Evolutionary conservation across 2,888 invertebrate genomes (phyloP), one percentile per base, ranked within the genome.

Genomic region (Nyleta sp.): DNA sequence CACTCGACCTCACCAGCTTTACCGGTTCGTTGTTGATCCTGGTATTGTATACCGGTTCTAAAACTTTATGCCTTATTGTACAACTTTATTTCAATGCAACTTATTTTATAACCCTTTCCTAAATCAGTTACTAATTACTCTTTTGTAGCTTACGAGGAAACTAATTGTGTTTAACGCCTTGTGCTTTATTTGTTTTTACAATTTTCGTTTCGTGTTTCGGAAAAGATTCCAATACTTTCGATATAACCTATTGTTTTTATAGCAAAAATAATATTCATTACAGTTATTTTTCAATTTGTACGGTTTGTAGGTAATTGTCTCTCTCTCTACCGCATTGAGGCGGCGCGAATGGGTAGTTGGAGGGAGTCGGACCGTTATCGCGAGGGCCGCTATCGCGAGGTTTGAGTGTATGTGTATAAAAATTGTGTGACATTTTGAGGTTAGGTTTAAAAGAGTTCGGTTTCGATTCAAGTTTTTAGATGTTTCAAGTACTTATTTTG

Each of bases 1-100:
- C 80, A 80, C 81, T 81, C 78, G 80, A 81, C 82, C 84, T 74
- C 57, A 28, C 18, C 57, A 31, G 46, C 46, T 50, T 50, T 38
- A 40, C 50, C 28, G 20, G 50, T 50, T 55, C 11, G 46, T 67
- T 46, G 46, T 44, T 31, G 35, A 46, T 35, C 53, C 35, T 35
- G 38, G 62, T 20, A 64, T 59, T 35, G 52, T 53, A 18, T 31
- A 31, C 15, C 18, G 33, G 17, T 35, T 33, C 35, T 53, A 53
- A 33, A 53, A 53, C 33, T 53, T 33, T 31, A 33, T 33, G 18
- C 33, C 35, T 53, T 53, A 3, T 3, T 2, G 33, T 53, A 18
- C 52, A 31, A 53, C 18, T 53, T 53, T 53, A 53, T 33, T 33
- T 33, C 52, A 18, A 33, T 53, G 18, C 33, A 53, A 53, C 52